These are phyloP conservation scores for Spialia ferax DNA, from an alignment of 2,888 invertebrate genomes.

Conservation along the genomic window DNA sequence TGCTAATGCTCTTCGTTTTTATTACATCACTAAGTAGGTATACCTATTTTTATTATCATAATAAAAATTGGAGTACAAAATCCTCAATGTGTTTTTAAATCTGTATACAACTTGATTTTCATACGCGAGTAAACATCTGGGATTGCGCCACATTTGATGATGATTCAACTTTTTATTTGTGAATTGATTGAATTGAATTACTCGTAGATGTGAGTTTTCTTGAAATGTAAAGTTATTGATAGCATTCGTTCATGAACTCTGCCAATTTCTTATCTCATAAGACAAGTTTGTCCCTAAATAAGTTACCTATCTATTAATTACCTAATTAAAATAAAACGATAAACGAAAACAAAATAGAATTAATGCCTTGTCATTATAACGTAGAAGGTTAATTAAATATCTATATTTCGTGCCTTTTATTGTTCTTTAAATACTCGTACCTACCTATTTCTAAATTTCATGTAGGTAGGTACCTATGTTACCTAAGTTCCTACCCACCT, in stretches of 20 bases:
- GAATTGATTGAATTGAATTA: conserved; percentile 8
- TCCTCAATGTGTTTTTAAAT: conserved; percentile 18
- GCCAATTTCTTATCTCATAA: not conserved
- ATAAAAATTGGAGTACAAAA: conserved; percentile 20
- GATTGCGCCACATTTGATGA: conserved; percentile 7
- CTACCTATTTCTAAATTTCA: too few relatives aligned
- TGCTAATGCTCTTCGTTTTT: conserved; percentile 32
- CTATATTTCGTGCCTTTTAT: too few relatives aligned
- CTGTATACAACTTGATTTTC: conserved; percentile 6
- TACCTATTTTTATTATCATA: conserved; percentile 5
- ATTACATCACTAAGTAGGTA: too few relatives aligned
- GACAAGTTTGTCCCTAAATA: too few relatives aligned
- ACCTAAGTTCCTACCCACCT: too few relatives aligned
- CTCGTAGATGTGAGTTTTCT: not conserved
- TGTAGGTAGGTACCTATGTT: too few relatives aligned
- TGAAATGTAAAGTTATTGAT: not conserved
- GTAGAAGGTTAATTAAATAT: too few relatives aligned
- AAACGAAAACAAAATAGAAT: too few relatives aligned
- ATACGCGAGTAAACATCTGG: conserved; percentile 20
- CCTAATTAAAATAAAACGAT: too few relatives aligned
- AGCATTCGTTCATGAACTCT: not conserved
- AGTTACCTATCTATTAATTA: too few relatives aligned
- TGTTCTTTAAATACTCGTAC: too few relatives aligned
- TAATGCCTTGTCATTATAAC: too few relatives aligned
- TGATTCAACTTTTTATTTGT: conserved; percentile 16